Base-by-base conservation (phyloP, 2,888 invertebrate species). In the Matsumyia berberina region DNA sequence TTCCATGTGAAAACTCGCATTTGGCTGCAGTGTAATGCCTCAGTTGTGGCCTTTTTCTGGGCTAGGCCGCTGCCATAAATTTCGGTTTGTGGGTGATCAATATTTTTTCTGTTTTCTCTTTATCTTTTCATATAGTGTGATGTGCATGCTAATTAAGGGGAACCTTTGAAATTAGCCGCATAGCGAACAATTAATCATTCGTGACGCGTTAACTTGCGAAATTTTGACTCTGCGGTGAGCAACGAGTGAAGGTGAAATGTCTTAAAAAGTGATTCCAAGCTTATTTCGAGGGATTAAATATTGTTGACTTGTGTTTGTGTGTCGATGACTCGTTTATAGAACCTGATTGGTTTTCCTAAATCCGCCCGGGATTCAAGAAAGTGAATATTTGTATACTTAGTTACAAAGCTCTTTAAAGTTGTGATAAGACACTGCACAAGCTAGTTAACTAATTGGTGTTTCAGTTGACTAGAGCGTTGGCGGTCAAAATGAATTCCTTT, bases 181-280 rank as follows among this genome's bases (percentile, higher is more conserved):
- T 17, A 9, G 5, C 11, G 33, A 11, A 8, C 37, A 57, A 66
- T 74, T 66, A 66, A 74, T 74, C 74, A 66, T 37, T 74, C 8
- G 29, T 49, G 57, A 64, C 53, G 57, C 44, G 57, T 44, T 19
- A 5, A 5, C 11, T 33, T 35, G 19, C 31, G 5, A 49, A 49
- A 29, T 53, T 67, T 42, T 11, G 33, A 8, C 7, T 58, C n/a
- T 37, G 64, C 46, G 64, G 49, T 64, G 19, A 15, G 9, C 24
- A 5, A 17, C 24, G 33, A 53, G 44, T 42, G 58, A 46, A 31
- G 37, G 37, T 57, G 44, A 15, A 44, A 2, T 11, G 9, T 44
- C 44, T 24, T 49, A 8, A 37, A 46, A 55, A 49, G 9, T 39
- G 51, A 51, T 53, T 39, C 8, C 7, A 15, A 2, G 29, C 6